Base-by-base conservation (phyloP, 2,888 invertebrate genomes). In the Brachylomia viminalis region DNA sequence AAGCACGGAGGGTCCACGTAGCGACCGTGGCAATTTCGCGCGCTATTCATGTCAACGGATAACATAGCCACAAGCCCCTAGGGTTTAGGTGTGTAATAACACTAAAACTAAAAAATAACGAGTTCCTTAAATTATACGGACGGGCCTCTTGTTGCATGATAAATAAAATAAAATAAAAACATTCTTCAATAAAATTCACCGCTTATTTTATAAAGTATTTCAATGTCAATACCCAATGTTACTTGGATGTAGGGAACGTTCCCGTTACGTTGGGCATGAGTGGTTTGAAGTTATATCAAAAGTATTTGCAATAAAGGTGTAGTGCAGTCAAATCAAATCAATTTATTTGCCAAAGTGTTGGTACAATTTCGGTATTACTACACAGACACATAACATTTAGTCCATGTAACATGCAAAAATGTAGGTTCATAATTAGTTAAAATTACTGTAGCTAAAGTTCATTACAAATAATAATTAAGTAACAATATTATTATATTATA, bases 271-370 rank as follows among this genome's bases (percentile, higher is more conserved):
- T 20, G 30, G 45, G 30, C 56, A 67, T 67, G 54, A 45, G 56
- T 58, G 13, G 45, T 58, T 72, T 20, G 5, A 33, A 33, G 52
- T 20, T 52, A 61, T 62, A 45, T 61, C 10, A 20, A n/a, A 61
- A 45, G n/a, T 52, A 52, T 74, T 72, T 72, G 5, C 61, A 72
- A 42, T 52, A 45, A 42, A 59, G 20, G 0, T 13, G 27, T 54
- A 15, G 6, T 38, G 23, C 20, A 20, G 67, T 56, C 7, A 5
- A 2, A 52, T 52, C 10, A n/a, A 52, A 52, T 33, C 33, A 33
- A 33, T 33, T 33, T 33, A 33, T 33, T 33, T 33, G 33, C 33
- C 33, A 33, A 33, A 33, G 33, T 33, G 33, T 33, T 33, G 33
- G 33, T 33, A 33, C 33, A 33, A 33, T 33, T 33, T 33, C 2